phyloP scores from a whole-genome alignment of 1,140 invertebrate species.

The Neodiprion pinetum region DNA sequence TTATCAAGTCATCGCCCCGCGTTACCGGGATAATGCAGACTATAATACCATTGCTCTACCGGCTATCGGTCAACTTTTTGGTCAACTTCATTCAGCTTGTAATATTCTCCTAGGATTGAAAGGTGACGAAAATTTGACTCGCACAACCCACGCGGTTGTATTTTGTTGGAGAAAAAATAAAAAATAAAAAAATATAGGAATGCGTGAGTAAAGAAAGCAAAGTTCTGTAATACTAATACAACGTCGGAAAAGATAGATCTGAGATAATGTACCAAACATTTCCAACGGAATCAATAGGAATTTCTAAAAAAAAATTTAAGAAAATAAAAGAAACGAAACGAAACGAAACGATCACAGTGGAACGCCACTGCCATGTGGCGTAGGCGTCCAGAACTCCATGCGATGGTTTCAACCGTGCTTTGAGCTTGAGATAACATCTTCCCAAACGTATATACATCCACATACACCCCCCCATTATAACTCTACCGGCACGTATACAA shows the following conservation, averaged over 20 bases:
- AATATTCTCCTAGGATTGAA: not conserved
- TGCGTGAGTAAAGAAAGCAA: too few species aligned
- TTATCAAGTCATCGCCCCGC: not conserved
- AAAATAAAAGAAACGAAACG: not conserved
- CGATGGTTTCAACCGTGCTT: not conserved
- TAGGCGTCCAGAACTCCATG: not conserved
- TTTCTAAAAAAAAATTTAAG: not conserved
- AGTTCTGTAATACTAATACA: not conserved
- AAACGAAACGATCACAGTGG: not conserved
- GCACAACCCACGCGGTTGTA: not conserved
- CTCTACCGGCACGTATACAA: not conserved
- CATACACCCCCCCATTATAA: not conserved
- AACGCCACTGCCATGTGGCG: constrained; percentile 1
- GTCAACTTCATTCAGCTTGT: not conserved
- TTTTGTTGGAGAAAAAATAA: too few species aligned
- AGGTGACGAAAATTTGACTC: not conserved
- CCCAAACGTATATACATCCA: not conserved
- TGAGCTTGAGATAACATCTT: not conserved
- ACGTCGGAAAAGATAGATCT: not conserved
- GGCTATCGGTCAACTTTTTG: not conserved
- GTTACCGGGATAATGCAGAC: not conserved
- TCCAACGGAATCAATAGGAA: constrained; percentile 7
- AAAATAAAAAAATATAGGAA: too few species aligned
- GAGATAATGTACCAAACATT: not conserved
- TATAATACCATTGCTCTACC: not conserved